Percentiles rank a stretch among this genome's conserved stretches.
phyloP scores from a whole-genome alignment of 2,113 vertebrate genomes.

The Sturnira hondurensis region DNA sequence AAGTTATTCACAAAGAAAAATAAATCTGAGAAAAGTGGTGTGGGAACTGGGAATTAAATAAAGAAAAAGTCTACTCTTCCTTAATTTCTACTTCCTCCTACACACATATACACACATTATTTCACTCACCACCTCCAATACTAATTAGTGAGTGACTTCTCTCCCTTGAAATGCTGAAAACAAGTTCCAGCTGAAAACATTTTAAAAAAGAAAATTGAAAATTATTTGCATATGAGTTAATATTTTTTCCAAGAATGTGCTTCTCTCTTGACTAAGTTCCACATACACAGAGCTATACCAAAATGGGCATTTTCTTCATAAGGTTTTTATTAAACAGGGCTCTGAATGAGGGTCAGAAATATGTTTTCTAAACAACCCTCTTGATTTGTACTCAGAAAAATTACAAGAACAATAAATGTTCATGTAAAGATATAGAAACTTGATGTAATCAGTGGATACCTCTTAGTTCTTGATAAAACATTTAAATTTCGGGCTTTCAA shows the following conservation, averaged over 20 bases:
- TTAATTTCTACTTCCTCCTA: constrained; percentile 9
- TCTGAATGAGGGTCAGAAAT: background rate
- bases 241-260: constrained; percentile 11
- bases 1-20: constrained; percentile 31
- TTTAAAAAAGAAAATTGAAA: constrained; percentile 22
- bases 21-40: background rate
- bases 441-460: background rate
- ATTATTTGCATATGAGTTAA: constrained; percentile 8
- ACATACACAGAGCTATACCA: background rate
- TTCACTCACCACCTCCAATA: background rate
- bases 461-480: background rate
- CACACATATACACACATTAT: background rate
- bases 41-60: background rate
- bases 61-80: background rate
- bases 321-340: background rate
- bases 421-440: background rate
- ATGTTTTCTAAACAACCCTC: background rate
- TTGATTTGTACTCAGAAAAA: background rate
- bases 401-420: background rate
- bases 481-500: background rate
- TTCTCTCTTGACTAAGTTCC: background rate
- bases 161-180: constrained; percentile 40
- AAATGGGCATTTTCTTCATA: background rate
- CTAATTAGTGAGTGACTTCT: constrained; percentile 42
- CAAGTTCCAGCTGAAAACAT: constrained; percentile 14